Percentiles rank a stretch among this genome's conserved stretches.
Evolutionary conservation across 2,888 invertebrate species (phyloP).

Genomic region (Mamestra brassicae): DNA sequence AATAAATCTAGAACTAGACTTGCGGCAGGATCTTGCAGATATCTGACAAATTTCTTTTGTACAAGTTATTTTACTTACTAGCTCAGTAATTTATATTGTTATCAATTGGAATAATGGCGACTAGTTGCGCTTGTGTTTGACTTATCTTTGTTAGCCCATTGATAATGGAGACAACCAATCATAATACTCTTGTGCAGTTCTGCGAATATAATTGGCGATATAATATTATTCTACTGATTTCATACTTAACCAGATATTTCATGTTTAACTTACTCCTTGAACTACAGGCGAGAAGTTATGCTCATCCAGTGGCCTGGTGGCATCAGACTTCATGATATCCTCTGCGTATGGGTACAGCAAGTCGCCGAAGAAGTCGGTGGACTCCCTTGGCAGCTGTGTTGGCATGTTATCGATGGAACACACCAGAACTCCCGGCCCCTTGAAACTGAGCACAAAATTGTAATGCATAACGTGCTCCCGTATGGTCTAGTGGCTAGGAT

Average conservation of each 20-base stretch:
- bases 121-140: background rate
- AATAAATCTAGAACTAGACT: no score
- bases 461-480: constrained; percentile 72
- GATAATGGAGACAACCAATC: constrained; percentile 26
- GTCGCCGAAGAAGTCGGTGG: constrained; percentile 99
- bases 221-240: background rate
- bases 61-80: background rate
- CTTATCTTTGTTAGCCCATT: constrained; percentile 29
- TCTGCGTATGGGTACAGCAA: constrained; percentile 96
- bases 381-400: constrained; percentile 98
- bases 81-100: background rate
- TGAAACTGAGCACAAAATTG: constrained; percentile 92
- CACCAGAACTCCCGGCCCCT: constrained; percentile 99
- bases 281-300: constrained; percentile 94
- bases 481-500: constrained; percentile 93
- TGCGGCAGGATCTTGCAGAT: background rate
- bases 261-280: constrained; percentile 90
- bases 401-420: constrained; percentile 99
- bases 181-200: background rate
- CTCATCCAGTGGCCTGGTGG: constrained; percentile 94
- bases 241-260: background rate
- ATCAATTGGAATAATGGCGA: background rate
- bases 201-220: background rate
- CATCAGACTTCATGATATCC: constrained; percentile 97
- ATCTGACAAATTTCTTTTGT: background rate